Conservation (phyloP, 2,888 invertebrate genomes). For the Drosophila nigricruria region DNA sequence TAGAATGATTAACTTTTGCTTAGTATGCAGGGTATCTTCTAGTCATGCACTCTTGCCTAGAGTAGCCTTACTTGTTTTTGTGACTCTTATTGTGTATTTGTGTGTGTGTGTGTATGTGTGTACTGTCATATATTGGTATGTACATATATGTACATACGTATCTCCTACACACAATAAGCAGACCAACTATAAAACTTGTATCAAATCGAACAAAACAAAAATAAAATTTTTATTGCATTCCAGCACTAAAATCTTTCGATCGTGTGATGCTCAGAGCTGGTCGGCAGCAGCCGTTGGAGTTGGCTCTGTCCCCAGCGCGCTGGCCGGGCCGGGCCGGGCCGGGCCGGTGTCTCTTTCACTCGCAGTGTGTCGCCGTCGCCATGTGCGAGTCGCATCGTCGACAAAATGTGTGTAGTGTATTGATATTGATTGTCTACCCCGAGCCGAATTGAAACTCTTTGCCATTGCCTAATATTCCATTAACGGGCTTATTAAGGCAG, state of each 20-base stretch:
- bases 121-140: constrained; percentile 30
- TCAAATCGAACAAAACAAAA: constrained; percentile 79
- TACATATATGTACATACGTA: constrained; percentile 40
- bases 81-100: neutral
- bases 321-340: neutral
- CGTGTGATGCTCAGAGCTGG: constrained; percentile 68
- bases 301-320: constrained; percentile 28
- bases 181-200: constrained; percentile 81
- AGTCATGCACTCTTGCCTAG: neutral
- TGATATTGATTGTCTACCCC: constrained; percentile 62
- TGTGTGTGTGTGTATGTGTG: constrained; percentile 15
- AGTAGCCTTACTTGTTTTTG: neutral
- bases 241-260: constrained; percentile 79
- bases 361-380: constrained; percentile 71
- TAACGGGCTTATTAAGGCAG: constrained; percentile 80
- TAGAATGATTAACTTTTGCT: no score
- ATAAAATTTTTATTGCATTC: constrained; percentile 79
- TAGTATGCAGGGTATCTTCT: neutral
- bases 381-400: constrained; percentile 48
- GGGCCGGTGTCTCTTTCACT: constrained; percentile 15
- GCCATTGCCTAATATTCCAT: constrained; percentile 78
- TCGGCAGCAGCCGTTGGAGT: constrained; percentile 28
- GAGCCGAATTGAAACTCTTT: constrained; percentile 70
- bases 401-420: constrained; percentile 47
- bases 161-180: constrained; percentile 78